phyloP scores from a whole-genome alignment of 1,140 invertebrate species.

The Bursaphelenchus mucronatus region DNA sequence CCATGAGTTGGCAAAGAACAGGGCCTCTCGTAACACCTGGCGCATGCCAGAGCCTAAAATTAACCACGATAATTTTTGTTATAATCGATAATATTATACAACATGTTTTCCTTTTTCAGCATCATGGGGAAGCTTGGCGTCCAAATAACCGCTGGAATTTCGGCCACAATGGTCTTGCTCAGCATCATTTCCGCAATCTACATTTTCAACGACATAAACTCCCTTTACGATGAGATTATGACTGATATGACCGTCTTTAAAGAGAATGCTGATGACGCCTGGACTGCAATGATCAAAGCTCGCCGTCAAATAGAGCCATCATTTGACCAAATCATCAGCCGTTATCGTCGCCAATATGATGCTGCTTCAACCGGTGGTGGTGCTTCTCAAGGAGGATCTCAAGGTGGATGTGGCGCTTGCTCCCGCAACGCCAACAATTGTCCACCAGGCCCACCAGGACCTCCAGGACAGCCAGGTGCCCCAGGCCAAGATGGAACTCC shows the following conservation, averaged over 20 bases:
- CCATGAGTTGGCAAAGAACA: too few relatives aligned
- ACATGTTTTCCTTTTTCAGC: too few relatives aligned
- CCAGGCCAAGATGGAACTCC: background rate
- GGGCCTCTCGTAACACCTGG: too few relatives aligned
- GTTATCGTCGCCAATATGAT: background rate
- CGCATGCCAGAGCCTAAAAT: too few relatives aligned
- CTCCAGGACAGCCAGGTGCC: too few relatives aligned
- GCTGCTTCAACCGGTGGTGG: background rate
- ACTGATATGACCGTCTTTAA: constrained; percentile 6
- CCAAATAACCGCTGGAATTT: constrained; percentile 5
- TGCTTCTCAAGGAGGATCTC: too few relatives aligned
- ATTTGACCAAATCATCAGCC: background rate
- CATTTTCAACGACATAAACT: constrained; percentile 12
- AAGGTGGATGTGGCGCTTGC: constrained; percentile 5
- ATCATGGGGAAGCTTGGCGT: constrained; percentile 2
- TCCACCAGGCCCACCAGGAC: constrained; percentile 14
- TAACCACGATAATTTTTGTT: too few relatives aligned
- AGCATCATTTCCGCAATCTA: background rate
- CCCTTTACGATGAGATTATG: constrained; percentile 16
- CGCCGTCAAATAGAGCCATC: background rate
- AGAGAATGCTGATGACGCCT: constrained; percentile 3
- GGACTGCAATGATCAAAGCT: constrained; percentile 6
- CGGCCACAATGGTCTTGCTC: background rate
- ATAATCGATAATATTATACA: too few relatives aligned
- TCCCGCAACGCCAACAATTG: background rate